Evolutionary conservation across 2,888 invertebrate species (phyloP), one percentile per base, ranked within the genome.

Genomic region (Rhingia rostrata): DNA sequence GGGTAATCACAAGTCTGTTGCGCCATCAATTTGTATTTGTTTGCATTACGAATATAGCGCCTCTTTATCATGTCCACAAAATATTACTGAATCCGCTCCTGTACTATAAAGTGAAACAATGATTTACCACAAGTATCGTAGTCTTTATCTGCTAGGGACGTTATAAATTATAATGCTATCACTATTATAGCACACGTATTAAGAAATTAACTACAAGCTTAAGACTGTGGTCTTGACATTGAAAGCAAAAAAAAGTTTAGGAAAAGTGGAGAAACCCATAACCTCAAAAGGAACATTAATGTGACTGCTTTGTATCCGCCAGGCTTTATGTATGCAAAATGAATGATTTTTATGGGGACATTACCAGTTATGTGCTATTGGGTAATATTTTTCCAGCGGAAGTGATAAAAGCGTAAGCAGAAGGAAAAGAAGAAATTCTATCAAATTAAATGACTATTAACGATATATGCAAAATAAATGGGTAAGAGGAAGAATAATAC

Each of bases 251-350:
- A 60, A 54, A 45, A 51, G 45, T 43, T 63, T 63, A 63, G 37
- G 30, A 54, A 56, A 56, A 33, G 43, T 14, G 41, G 51, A 49
- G 60, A 60, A 51, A 72, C 12, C 22, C 30, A n/a, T 54, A 54
- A 45, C 61, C 73, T 54, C 53, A 43, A 32, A 22, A 22, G 43
- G 6, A 33, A 45, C 43, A 63, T 73, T 61, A 53, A 54, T 37
- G 63, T 63, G 73, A 63, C 73, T 35, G 12, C 10, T 47, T 75
- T 66, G 58, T 49, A 66, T 75, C 35, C 53, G n/a, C 54, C 54
- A 14, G 37, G 32, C 67, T 53, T 67, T 53, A 60, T 58, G 41
- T 49, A 43, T 33, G 45, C 43, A 39, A 37, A 56, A 10, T 37
- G 45, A 9, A 45, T 54, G 54, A 54, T 54, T 72, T 73, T 73